Percentiles rank a stretch among this genome's conserved stretches.
Conservation (phyloP, 2,888 invertebrate genomes). For the Trisateles emortualis region DNA sequence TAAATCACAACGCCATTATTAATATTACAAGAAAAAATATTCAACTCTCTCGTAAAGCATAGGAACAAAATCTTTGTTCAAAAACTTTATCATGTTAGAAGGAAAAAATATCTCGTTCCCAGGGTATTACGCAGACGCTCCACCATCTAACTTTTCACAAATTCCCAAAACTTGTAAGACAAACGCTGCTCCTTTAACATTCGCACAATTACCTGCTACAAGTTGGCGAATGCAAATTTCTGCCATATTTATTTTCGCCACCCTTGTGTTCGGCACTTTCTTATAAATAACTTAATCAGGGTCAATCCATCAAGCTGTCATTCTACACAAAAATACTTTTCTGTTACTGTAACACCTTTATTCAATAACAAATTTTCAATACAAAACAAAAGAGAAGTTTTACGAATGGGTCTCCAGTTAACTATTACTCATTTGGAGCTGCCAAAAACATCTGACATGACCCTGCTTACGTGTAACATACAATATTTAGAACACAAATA, state of each 20-base stretch:
- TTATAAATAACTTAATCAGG: conserved; percentile 61
- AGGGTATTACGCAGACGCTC: conserved; percentile 44
- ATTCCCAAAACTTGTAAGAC: conserved; percentile 52
- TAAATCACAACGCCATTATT: conserved; percentile 3
- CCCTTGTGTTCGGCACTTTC: conserved; percentile 49
- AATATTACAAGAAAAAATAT: conserved; percentile 34
- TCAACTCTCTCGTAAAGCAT: conserved; percentile 30
- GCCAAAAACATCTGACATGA: conserved; percentile 50
- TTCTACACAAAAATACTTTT: conserved; percentile 58
- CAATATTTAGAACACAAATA: conserved; percentile 34
- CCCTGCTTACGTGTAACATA: conserved; percentile 29
- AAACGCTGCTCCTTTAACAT: conserved; percentile 50
- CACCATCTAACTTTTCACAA: conserved; percentile 48
- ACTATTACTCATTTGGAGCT: conserved; percentile 63
- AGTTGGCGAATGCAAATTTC: conserved; percentile 50
- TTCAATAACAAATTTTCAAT: conserved; percentile 55
- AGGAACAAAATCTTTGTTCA: conserved; percentile 36
- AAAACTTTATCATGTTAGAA: conserved; percentile 47
- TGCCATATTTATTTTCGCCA: conserved; percentile 49
- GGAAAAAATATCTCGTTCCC: conserved; percentile 49
- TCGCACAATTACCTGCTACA: conserved; percentile 48
- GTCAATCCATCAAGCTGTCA: conserved; percentile 69
- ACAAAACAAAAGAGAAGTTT: conserved; percentile 55
- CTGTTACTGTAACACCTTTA: conserved; percentile 52
- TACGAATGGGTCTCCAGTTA: conserved; percentile 58